These are phyloP conservation scores for Mobula birostris DNA, from an alignment of 2,113 vertebrate genomes.

Conservation along the genomic window DNA sequence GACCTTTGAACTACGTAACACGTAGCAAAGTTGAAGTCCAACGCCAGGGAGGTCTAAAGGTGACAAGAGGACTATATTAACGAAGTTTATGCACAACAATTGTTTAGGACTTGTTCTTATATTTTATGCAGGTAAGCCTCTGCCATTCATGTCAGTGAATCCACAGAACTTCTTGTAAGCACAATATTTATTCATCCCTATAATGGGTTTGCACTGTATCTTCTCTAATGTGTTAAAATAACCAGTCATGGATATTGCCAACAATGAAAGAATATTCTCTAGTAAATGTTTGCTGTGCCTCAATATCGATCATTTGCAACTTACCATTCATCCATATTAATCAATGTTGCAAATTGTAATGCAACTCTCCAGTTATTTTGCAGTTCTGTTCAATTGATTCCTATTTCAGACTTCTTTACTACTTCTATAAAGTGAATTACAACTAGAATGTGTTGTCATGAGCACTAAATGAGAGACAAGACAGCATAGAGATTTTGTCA, in stretches of 20 bases:
- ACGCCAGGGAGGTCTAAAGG: too few relatives aligned
- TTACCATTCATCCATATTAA: not conserved
- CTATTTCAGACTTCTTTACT: not conserved
- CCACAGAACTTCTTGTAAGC: constrained; percentile 1
- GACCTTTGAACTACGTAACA: too few relatives aligned
- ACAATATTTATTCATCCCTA: not conserved
- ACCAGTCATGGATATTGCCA: not conserved
- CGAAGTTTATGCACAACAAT: too few relatives aligned
- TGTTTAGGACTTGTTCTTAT: too few relatives aligned
- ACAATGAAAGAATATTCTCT: not conserved
- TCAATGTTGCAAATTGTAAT: not conserved
- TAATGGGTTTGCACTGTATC: not conserved
- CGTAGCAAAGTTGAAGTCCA: too few relatives aligned
- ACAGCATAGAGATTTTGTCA: not conserved
- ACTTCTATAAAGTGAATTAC: not conserved
- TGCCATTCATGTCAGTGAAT: not conserved
- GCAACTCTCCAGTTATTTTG: not conserved
- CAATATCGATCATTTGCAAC: not conserved
- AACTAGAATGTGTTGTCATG: not conserved
- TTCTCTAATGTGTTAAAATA: not conserved
- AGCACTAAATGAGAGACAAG: not conserved
- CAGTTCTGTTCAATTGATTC: not conserved
- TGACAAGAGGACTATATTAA: too few relatives aligned
- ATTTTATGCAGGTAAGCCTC: not conserved
- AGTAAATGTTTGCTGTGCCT: not conserved